These are phyloP conservation scores for Octonoba sinensis DNA, from an alignment of 2,888 invertebrate species.

Conservation along the genomic window DNA sequence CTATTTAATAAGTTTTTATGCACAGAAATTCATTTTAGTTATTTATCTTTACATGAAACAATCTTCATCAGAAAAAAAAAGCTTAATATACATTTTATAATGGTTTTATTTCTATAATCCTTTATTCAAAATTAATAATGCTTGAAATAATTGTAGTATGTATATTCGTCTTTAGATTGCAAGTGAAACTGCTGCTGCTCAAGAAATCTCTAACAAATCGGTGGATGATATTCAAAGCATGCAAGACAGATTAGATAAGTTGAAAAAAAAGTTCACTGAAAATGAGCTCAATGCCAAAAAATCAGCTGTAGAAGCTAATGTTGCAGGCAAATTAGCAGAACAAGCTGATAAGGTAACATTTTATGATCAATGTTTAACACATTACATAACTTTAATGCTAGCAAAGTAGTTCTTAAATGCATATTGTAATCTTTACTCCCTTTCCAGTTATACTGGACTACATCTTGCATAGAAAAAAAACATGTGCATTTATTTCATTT, in stretches of 20 bases:
- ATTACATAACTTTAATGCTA: neutral
- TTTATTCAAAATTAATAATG: too few relatives aligned
- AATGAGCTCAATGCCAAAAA: conserved; percentile 86
- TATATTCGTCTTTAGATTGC: conserved; percentile 77
- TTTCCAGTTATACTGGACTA: too few relatives aligned
- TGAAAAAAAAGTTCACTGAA: conserved; percentile 84
- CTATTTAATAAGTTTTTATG: too few relatives aligned
- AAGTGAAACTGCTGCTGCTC: conserved; percentile 83
- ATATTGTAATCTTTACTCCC: too few relatives aligned
- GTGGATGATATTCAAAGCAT: conserved; percentile 82
- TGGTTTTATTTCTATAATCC: too few relatives aligned
- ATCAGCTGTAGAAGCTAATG: conserved; percentile 82
- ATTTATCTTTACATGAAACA: too few relatives aligned
- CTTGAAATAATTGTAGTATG: neutral
- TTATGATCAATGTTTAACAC: neutral
- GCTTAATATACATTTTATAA: too few relatives aligned
- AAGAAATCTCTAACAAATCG: conserved; percentile 83
- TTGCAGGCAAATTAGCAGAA: conserved; percentile 79
- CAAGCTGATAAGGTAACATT: conserved; percentile 68
- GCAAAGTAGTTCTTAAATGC: too few relatives aligned
- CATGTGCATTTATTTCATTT: too few relatives aligned
- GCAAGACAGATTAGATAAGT: conserved; percentile 79
- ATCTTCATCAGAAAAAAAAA: too few relatives aligned
- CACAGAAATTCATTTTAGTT: too few relatives aligned
- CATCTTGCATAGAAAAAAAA: too few relatives aligned